These are phyloP conservation scores for Cistogaster globosa DNA, from an alignment of 2,888 invertebrate genomes.

Conservation along the genomic window DNA sequence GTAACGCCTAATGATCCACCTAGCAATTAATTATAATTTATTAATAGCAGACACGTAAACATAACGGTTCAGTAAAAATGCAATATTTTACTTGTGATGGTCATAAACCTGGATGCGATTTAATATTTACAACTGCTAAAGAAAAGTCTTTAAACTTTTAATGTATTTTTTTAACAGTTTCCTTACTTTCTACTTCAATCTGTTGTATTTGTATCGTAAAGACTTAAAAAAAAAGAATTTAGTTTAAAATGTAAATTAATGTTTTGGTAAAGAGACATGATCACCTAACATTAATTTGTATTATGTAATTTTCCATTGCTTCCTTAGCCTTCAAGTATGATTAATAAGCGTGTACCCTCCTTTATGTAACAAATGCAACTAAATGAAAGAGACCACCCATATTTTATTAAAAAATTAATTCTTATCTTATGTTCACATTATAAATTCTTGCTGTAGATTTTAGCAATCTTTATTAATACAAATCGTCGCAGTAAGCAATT, in stretches of 20 bases:
- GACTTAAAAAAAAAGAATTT: background rate
- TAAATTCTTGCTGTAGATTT: slow-evolving; percentile 47
- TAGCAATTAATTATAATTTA: slow-evolving; percentile 71
- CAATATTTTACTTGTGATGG: slow-evolving; percentile 13
- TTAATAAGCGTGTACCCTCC: slow-evolving; percentile 51
- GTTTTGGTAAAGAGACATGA: slow-evolving; percentile 57
- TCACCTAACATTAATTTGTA: slow-evolving; percentile 21
- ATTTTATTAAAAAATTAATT: slow-evolving; percentile 13
- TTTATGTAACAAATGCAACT: slow-evolving; percentile 32
- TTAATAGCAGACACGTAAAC: slow-evolving; percentile 67
- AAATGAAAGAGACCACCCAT: slow-evolving; percentile 58
- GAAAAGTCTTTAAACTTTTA: slow-evolving; percentile 42
- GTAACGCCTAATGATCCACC: slow-evolving; percentile 71
- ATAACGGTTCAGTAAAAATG: slow-evolving; percentile 57
- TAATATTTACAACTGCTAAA: slow-evolving; percentile 26
- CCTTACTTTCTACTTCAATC: background rate
- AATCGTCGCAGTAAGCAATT: slow-evolving; percentile 73
- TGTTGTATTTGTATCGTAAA: too few relatives aligned
- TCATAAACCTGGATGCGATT: background rate
- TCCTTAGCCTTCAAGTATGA: slow-evolving; percentile 31
- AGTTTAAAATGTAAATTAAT: slow-evolving; percentile 61
- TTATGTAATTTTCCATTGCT: slow-evolving; percentile 15
- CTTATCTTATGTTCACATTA: slow-evolving; percentile 55
- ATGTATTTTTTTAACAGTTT: slow-evolving; percentile 20
- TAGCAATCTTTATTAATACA: slow-evolving; percentile 73